phyloP scores from a whole-genome alignment of 2,797 vertebrate species.

The Neosilurus hyrtlii region DNA sequence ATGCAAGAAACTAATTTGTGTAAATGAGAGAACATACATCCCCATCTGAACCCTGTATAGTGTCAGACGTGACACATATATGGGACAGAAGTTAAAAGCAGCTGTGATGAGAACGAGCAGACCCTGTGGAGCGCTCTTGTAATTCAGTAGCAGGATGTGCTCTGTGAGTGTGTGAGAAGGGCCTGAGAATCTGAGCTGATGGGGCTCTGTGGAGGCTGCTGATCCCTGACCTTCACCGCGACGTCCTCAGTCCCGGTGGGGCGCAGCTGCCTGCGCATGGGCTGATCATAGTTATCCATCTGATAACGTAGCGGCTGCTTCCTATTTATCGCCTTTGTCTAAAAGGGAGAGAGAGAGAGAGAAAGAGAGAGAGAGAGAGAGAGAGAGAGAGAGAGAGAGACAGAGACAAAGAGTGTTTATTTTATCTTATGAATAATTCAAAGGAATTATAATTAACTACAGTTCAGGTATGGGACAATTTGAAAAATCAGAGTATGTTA shows the following conservation, averaged over 20 bases:
- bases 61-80: constrained; percentile 39
- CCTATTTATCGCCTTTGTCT: constrained; percentile 93
- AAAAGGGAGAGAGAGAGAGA: constrained; percentile 48
- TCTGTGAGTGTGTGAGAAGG: constrained; percentile 33
- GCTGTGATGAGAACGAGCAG: constrained; percentile 51
- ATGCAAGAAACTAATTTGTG: background rate
- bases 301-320: constrained; percentile 89
- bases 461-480: background rate
- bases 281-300: constrained; percentile 87
- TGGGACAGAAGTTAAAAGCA: constrained; percentile 40
- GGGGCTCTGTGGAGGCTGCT: constrained; percentile 21
- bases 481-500: background rate
- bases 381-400: constrained; percentile 9
- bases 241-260: constrained; percentile 83
- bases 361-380: background rate
- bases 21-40: background rate
- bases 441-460: background rate
- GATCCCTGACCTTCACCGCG: constrained; percentile 86
- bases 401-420: background rate
- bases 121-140: constrained; percentile 33
- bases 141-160: constrained; percentile 42
- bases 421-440: background rate
- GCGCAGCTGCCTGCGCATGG: constrained; percentile 74
- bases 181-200: constrained; percentile 42
- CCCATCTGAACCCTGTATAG: constrained; percentile 14